Percentiles rank a stretch among this genome's conserved stretches.
phyloP scores from a whole-genome alignment of 1,140 invertebrate species.

The Drosophila suzukii region DNA sequence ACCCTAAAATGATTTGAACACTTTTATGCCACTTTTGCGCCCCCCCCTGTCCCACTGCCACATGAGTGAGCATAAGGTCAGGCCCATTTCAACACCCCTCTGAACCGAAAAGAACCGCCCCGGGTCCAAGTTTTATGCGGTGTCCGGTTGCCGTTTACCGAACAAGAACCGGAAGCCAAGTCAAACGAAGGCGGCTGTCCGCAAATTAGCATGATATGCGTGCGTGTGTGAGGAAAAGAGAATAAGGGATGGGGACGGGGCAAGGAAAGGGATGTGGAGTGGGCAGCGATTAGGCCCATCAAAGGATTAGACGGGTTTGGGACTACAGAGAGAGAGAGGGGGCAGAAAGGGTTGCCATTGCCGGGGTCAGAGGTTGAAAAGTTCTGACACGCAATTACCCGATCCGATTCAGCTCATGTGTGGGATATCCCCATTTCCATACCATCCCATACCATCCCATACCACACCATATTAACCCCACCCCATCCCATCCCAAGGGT shows the following conservation, averaged over 20 bases:
- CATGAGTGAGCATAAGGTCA: constrained; percentile 59
- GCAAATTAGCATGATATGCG: constrained; percentile 77
- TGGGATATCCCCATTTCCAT: constrained; percentile 21
- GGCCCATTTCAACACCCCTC: constrained; percentile 2
- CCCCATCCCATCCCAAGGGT: constrained; percentile 39
- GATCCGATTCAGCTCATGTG: constrained; percentile 32
- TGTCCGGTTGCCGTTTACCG: constrained; percentile 68
- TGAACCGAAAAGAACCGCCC: neutral
- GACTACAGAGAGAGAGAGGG: constrained; percentile 24
- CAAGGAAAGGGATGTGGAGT: neutral
- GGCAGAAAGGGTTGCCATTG: constrained; percentile 23
- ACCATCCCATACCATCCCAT: constrained; percentile 14
- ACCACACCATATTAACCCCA: neutral
- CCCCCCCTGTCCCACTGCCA: constrained; percentile 23
- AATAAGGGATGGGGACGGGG: neutral
- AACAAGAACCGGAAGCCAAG: constrained; percentile 73
- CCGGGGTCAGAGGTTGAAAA: constrained; percentile 74
- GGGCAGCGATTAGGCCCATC: constrained; percentile 76
- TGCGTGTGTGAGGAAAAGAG: neutral
- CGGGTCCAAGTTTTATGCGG: constrained; percentile 70
- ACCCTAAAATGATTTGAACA: constrained; percentile 77
- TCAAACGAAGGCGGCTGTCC: constrained; percentile 80
- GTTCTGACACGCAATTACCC: constrained; percentile 79
- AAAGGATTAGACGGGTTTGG: constrained; percentile 70
- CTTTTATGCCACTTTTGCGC: constrained; percentile 63